These are phyloP conservation scores for Anthophora plumipes DNA, from an alignment of 2,888 invertebrate genomes.

Conservation along the genomic window DNA sequence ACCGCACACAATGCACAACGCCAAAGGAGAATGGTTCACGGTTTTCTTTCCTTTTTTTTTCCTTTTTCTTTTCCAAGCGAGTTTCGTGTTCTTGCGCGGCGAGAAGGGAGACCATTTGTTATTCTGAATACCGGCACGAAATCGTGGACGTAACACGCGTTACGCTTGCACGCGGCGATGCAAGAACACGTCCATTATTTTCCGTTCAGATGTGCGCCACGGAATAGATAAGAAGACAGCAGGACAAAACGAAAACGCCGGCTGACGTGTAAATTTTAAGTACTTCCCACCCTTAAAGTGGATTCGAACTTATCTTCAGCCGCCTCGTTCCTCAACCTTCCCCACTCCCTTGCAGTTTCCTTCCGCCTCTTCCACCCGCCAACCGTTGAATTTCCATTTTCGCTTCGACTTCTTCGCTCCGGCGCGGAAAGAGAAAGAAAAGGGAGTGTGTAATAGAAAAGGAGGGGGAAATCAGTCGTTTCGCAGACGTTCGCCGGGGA, in stretches of 20 bases:
- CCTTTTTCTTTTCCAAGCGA: conserved; percentile 6
- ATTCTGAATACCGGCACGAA: conserved; percentile 52
- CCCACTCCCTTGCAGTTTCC: neutral
- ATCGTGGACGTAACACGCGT: conserved; percentile 59
- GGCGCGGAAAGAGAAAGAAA: neutral
- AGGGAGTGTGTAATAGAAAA: neutral
- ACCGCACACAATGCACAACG: conserved; percentile 26
- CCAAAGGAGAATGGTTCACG: conserved; percentile 17
- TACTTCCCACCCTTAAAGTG: conserved; percentile 52
- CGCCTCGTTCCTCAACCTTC: neutral
- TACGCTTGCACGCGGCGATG: conserved; percentile 26
- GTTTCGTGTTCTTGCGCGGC: conserved; percentile 34
- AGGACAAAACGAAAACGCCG: conserved; percentile 46
- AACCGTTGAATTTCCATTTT: conserved; percentile 45
- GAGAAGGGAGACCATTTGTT: conserved; percentile 52
- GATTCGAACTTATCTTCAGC: conserved; percentile 58
- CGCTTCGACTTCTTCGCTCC: conserved; percentile 16
- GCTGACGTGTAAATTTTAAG: conserved; percentile 63
- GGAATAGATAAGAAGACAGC: conserved; percentile 64
- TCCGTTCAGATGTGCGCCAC: conserved; percentile 59
- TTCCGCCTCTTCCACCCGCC: neutral
- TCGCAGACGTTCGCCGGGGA: neutral
- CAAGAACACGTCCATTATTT: conserved; percentile 60
- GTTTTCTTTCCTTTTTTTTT: neutral
- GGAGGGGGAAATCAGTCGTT: conserved; percentile 7